Percentiles rank a stretch among this genome's conserved stretches.
Evolutionary conservation across 2,888 invertebrate genomes (phyloP).

Genomic region (Epistrophe grossulariae): DNA sequence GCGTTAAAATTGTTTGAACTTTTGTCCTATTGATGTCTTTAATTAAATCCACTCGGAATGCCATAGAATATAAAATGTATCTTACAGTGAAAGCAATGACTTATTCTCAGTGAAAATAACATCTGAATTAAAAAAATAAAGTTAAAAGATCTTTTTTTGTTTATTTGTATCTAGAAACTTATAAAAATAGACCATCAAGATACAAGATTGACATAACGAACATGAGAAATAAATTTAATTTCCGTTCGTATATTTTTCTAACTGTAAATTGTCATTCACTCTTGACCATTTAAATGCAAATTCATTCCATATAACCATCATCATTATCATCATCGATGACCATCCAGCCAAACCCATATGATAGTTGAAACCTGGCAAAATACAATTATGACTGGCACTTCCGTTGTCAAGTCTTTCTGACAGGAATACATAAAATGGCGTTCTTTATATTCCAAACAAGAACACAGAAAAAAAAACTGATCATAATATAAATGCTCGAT

Average conservation of each 20-base stretch:
- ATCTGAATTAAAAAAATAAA: neutral
- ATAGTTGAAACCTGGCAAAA: constrained; percentile 26
- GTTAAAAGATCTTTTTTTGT: neutral
- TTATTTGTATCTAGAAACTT: neutral
- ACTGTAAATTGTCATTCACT: constrained; percentile 36
- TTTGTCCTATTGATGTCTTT: constrained; percentile 25
- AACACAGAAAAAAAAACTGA: constrained; percentile 26
- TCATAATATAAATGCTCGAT: constrained; percentile 67
- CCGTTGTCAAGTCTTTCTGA: constrained; percentile 66
- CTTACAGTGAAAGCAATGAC: neutral
- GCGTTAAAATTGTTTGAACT: constrained; percentile 38
- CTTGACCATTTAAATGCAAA: constrained; percentile 57
- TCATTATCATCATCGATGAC: constrained; percentile 11
- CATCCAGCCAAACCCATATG: neutral
- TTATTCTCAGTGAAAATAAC: neutral
- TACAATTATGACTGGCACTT: constrained; percentile 69
- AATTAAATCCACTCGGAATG: neutral
- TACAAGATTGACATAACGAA: constrained; percentile 12
- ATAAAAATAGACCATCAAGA: constrained; percentile 45
- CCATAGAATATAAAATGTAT: neutral
- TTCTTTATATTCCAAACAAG: constrained; percentile 55
- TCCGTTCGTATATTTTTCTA: constrained; percentile 41
- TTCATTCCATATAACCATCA: constrained; percentile 26
- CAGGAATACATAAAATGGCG: constrained; percentile 68
- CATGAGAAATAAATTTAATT: constrained; percentile 40